A percentile compares a stretch with the other conserved stretches of the same genome.
phyloP scores from a whole-genome alignment of 1,140 invertebrate genomes.

The Aphidius gifuensis region DNA sequence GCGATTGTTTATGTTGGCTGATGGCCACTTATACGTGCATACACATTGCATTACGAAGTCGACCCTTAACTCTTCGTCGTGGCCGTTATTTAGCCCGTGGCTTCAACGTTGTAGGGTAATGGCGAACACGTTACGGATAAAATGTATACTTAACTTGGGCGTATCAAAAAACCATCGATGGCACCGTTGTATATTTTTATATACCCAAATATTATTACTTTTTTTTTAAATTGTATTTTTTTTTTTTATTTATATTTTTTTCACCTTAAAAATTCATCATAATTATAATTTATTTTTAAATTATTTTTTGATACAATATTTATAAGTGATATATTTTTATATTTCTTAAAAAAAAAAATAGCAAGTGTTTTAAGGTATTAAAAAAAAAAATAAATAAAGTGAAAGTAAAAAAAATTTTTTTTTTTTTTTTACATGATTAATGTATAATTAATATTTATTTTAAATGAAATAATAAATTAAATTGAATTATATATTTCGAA shows the following conservation, averaged over 20 bases:
- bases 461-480: too few relatives aligned
- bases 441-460: too few relatives aligned
- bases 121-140: constrained; percentile 57
- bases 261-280: neutral
- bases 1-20: constrained; percentile 58
- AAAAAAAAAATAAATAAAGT: too few relatives aligned
- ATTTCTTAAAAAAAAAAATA: neutral
- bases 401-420: too few relatives aligned
- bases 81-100: constrained; percentile 49
- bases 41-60: constrained; percentile 47
- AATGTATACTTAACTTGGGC: constrained; percentile 53
- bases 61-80: constrained; percentile 16
- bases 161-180: constrained; percentile 34
- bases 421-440: too few relatives aligned
- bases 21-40: constrained; percentile 55
- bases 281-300: constrained; percentile 5
- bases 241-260: neutral
- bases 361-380: neutral
- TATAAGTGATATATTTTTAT: constrained; percentile 1
- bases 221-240: neutral
- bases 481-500: too few relatives aligned
- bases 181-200: constrained; percentile 32
- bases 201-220: constrained; percentile 8
- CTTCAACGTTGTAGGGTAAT: constrained; percentile 52
- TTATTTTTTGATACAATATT: constrained; percentile 20